Base-by-base conservation (phyloP, 1,140 invertebrate species). In the Monochamus saltuarius region DNA sequence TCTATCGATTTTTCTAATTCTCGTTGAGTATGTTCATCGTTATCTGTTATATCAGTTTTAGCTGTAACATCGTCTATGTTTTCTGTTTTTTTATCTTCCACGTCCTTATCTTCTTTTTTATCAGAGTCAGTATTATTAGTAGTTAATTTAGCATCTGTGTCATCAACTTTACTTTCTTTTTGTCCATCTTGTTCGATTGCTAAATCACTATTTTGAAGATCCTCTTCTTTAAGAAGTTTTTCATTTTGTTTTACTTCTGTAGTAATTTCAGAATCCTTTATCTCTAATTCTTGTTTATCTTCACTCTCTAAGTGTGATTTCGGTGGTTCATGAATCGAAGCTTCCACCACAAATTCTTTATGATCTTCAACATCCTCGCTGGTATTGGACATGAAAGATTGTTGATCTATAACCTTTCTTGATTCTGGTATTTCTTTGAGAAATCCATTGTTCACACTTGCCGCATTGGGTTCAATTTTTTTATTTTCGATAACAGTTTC, bases 351-450 rank as follows among this genome's bases (percentile, higher is more conserved):
- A 1, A 69, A 40, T 38, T 68, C 59, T 34, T 42, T 56, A 43
- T 62, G 47, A 55, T 50, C 66, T 59, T 70, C 68, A 22, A 52
- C 49, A 54, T 71, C 69, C 52, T 73, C 65, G 55, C 65, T 71
- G 0, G 68, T 70, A 55, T 68, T 65, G 7, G 67, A 69, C 29
- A 65, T 61, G 16, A 59, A 8, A 10, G 65, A 66, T 7, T 59
- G 56, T 40, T 59, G 61, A 55, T 61, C 62, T 7, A 13, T 4
- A 7, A 35, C n/a, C 19, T 11, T 36, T 36, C 40, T 19, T 1
- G n/a, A 22, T 22, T 56, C 61, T 13, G 16, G 10, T 29, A 40
- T 13, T 4, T 35, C n/a, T 51, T 61, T 16, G 14, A 13, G 22
- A 14, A 60, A 43, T 50, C 62, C 61, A n/a, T 50, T 52, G n/a